Conservation (phyloP, 1,140 invertebrate genomes). For the Geopemphigus sp. region DNA sequence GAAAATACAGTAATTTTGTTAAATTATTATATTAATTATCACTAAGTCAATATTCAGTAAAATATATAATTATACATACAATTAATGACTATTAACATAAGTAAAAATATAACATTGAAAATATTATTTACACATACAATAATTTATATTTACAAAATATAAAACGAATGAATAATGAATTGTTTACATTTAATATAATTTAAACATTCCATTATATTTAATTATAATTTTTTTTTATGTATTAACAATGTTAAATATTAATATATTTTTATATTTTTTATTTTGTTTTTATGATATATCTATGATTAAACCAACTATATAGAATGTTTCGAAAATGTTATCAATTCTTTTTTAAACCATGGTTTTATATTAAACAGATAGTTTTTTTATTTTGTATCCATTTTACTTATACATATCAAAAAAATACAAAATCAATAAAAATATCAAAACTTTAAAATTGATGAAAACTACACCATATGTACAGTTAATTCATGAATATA, state of each 20-base stretch:
- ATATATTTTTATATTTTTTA: background rate
- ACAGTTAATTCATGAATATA: too few relatives aligned
- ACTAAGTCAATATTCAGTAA: background rate
- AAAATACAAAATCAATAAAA: too few relatives aligned
- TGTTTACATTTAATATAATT: background rate
- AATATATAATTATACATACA: background rate
- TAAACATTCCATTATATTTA: background rate
- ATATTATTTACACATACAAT: background rate
- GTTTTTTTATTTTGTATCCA: too few relatives aligned
- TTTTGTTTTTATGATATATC: background rate
- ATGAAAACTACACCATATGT: too few relatives aligned
- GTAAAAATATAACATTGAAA: background rate
- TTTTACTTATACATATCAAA: too few relatives aligned
- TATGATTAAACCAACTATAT: too few relatives aligned
- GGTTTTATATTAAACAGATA: too few relatives aligned
- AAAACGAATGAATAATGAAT: background rate
- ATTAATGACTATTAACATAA: background rate
- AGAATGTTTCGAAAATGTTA: too few relatives aligned
- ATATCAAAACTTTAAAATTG: too few relatives aligned
- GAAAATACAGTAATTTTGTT: background rate
- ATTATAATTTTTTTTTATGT: constrained; percentile 11
- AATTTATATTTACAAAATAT: background rate
- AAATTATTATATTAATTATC: background rate
- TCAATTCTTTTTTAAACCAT: too few relatives aligned
- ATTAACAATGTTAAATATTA: background rate